These are phyloP conservation scores for Caenorhabditis brenneri DNA, from an alignment of 1,140 invertebrate genomes.

Conservation along the genomic window DNA sequence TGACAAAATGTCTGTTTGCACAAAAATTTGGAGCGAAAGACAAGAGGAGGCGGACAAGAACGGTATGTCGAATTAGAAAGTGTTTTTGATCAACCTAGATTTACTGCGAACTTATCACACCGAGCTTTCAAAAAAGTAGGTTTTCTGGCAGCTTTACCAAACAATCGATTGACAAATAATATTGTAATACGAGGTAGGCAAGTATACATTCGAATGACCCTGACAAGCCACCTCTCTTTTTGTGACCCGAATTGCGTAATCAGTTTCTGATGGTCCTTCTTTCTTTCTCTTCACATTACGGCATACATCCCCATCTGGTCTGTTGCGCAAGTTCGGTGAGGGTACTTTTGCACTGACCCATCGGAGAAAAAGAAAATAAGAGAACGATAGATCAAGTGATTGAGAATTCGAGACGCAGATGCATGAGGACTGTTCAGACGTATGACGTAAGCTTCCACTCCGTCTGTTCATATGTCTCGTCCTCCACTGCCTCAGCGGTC, in stretches of 20 bases:
- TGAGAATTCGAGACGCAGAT: neutral
- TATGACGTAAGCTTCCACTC: constrained; percentile 18
- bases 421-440: neutral
- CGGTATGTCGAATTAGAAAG: neutral
- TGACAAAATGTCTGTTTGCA: neutral
- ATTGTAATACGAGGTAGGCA: neutral
- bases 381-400: constrained; percentile 18
- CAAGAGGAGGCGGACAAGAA: neutral
- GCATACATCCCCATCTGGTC: neutral
- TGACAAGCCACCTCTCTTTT: neutral
- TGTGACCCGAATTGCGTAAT: neutral
- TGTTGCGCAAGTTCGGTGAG: neutral
- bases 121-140: too few species aligned
- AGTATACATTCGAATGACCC: neutral
- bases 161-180: too few species aligned
- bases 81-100: neutral
- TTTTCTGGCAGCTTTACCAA: too few species aligned
- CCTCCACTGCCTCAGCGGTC: too few species aligned
- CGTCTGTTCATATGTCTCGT: neutral
- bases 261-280: constrained; percentile 12
- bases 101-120: too few species aligned
- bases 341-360: constrained; percentile 7
- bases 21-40: constrained; percentile 11
- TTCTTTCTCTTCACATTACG: neutral
- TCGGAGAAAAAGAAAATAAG: neutral